Evolutionary conservation across 2,113 vertebrate species (phyloP).

Genomic region (Mugil cephalus): DNA sequence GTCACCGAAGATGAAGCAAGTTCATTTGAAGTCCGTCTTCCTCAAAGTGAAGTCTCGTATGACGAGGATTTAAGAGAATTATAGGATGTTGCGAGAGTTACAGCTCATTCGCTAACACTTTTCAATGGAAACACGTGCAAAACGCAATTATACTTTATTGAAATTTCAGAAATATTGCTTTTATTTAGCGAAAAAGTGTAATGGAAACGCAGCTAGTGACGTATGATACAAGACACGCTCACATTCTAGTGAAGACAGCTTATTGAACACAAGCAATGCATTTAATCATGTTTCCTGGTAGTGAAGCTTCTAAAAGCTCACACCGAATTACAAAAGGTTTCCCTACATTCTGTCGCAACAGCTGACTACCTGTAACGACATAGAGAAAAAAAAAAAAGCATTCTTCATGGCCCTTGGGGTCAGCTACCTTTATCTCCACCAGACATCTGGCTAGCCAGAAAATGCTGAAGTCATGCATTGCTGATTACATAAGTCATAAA

Average conservation of each 20-base stretch:
- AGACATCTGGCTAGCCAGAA: slow-evolving; percentile 61
- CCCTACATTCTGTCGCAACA: slow-evolving; percentile 19
- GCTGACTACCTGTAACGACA: slow-evolving; percentile 24
- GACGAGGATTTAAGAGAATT: no score
- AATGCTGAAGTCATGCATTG: slow-evolving; percentile 45
- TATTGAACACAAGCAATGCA: background rate
- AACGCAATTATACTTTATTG: no score
- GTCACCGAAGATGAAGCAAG: no score
- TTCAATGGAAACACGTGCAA: no score
- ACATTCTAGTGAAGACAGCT: background rate
- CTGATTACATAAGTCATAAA: slow-evolving; percentile 56
- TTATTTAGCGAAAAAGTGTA: no score
- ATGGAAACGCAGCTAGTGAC: no score
- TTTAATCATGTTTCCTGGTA: background rate
- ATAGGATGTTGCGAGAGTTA: no score
- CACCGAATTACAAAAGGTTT: background rate
- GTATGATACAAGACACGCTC: no score
- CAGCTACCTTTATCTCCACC: slow-evolving; percentile 46
- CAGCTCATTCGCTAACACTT: no score
- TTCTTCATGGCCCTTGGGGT: slow-evolving; percentile 21
- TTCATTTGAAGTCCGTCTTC: no score
- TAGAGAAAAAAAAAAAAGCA: background rate
- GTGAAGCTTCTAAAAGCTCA: background rate
- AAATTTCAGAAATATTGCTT: no score
- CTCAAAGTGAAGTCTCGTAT: no score